Base-by-base conservation (phyloP, 2,113 vertebrate genomes). In the Oncorhynchus mykiss region DNA sequence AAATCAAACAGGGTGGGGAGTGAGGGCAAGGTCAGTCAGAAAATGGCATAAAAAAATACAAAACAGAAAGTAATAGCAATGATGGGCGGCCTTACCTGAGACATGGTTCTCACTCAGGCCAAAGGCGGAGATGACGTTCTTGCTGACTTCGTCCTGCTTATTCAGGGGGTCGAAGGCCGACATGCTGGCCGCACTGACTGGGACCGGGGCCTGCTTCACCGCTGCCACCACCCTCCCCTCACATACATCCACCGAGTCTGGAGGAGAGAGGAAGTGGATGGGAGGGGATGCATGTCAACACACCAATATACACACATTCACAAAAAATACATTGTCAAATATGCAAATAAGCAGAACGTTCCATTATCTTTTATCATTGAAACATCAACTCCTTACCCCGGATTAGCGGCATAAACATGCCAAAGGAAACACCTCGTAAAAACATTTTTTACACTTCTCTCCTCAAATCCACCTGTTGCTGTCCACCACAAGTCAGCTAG, bases 121-220 rank as follows among this genome's bases (percentile, higher is more conserved):
- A 81, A 99, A 98, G 0, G 97, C 95, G 65, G 98, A 98, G 93
- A 99, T 98, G 84, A 99, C 96, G 86, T 98, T 99, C 94, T 99
- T 99, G 93, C 86, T 97, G 92, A 99, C 95, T 89, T 98, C 98
- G 77, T 98, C 97, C 92, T 98, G 97, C 92, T 98, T 99, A 92
- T 99, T 99, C 71, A 99, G 90, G 0, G 97, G 97, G 92, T 99
- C 98, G 78, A 99, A 99, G 67, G 98, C 97, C 72, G 96, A 99
- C 97, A 99, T 99, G 91, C 96, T 99, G 75, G 96, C 98, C 85
- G 96, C 96, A 83, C 97, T 99, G 86, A 99, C 98, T 59, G 98
- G 96, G n/a, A 22, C n/a, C 85, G 94, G 94, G 80, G 93, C 94
- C 9, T 95, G 96, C 90, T 96, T 99, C 70, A 94, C 87, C 67